Conservation (phyloP, 2,797 vertebrate genomes). For the Diglossa cyanea region DNA sequence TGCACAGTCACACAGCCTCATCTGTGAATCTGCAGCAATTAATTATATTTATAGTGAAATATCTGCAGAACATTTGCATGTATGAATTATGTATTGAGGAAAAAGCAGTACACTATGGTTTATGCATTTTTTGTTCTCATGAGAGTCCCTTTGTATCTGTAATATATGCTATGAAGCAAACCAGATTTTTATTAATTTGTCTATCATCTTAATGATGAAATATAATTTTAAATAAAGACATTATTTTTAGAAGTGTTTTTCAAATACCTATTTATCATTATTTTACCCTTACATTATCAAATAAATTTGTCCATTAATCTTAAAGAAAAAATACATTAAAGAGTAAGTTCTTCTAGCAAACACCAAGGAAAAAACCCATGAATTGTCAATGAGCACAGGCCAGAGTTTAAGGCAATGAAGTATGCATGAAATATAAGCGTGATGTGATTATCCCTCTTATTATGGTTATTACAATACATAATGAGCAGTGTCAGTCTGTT, state of each 20-base stretch:
- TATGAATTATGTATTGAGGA: conserved; percentile 63
- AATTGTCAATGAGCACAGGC: not conserved
- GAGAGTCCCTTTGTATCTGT: conserved; percentile 10
- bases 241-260: not conserved
- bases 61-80: conserved; percentile 65
- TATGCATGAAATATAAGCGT: conserved; percentile 33
- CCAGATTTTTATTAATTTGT: conserved; percentile 51
- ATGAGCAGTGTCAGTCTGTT: conserved; percentile 60
- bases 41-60: conserved; percentile 72
- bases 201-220: conserved; percentile 9
- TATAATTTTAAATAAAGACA: conserved; percentile 17
- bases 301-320: conserved; percentile 40
- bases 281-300: conserved; percentile 40
- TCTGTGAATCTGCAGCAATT: conserved; percentile 71
- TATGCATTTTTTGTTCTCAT: conserved; percentile 24
- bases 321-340: no score
- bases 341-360: conserved; percentile 3
- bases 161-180: conserved; percentile 42
- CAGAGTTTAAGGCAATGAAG: conserved; percentile 54
- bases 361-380: not conserved
- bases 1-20: conserved; percentile 66
- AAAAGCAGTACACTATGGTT: conserved; percentile 23
- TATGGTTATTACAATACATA: conserved; percentile 70
- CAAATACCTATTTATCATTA: not conserved
- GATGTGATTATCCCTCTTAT: conserved; percentile 59